Conservation (phyloP, 1,140 invertebrate species). For the Anoplophora glabripennis region DNA sequence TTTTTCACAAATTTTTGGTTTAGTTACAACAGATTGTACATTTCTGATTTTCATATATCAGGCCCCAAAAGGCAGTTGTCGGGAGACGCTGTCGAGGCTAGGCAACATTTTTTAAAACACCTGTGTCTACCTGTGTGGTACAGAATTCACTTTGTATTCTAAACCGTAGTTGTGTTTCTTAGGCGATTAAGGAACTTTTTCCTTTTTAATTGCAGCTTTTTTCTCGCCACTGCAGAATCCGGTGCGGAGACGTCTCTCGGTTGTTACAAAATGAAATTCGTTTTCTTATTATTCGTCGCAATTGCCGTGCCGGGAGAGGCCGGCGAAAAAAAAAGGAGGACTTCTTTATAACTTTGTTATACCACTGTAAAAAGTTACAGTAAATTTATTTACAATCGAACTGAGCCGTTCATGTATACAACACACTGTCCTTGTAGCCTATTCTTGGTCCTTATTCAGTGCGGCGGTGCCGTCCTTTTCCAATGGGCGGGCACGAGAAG, state of each 20-base stretch:
- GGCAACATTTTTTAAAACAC: no score
- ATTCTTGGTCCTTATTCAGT: no score
- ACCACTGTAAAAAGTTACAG: slow-evolving; percentile 5
- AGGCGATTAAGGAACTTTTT: slow-evolving; percentile 10
- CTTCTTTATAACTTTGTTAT: slow-evolving; percentile 8
- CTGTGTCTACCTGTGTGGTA: slow-evolving; percentile 4
- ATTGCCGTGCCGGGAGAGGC: background rate
- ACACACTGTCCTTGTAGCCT: slow-evolving; percentile 5
- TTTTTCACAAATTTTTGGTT: no score
- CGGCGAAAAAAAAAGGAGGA: background rate
- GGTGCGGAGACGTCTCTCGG: no score
- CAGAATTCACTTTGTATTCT: slow-evolving; percentile 8
- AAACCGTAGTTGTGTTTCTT: background rate
- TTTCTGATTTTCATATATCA: no score
- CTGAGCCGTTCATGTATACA: background rate
- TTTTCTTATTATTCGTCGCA: background rate
- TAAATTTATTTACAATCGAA: slow-evolving; percentile 1
- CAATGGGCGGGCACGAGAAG: background rate
- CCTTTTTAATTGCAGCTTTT: slow-evolving; percentile 12
- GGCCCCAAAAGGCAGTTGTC: no score
- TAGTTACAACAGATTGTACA: no score
- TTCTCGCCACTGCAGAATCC: background rate
- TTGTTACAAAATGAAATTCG: background rate
- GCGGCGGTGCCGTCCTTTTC: background rate
- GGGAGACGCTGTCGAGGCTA: no score